Evolutionary conservation across 2,888 invertebrate genomes (phyloP).

Genomic region (Reticulitermes lucifugus): DNA sequence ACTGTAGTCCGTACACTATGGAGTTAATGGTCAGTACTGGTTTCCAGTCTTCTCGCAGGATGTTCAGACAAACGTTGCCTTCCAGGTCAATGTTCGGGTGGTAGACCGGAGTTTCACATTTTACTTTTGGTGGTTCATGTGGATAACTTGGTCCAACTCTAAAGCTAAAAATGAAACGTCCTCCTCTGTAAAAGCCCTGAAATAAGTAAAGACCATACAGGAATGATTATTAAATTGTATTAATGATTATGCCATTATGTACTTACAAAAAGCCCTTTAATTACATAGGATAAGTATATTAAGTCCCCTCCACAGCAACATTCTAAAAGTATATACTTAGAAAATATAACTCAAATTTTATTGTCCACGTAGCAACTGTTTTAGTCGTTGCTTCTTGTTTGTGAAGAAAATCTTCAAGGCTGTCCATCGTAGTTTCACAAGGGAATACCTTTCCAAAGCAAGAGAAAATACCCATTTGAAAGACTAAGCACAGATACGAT

Average conservation of each 20-base stretch:
- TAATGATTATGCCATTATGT: neutral
- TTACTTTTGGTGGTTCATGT: conserved; percentile 98
- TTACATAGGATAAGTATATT: no score
- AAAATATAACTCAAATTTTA: no score
- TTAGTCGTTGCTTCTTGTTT: no score
- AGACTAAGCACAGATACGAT: no score
- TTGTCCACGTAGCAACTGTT: no score
- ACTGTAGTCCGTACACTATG: conserved; percentile 97
- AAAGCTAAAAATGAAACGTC: conserved; percentile 96
- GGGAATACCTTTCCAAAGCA: no score
- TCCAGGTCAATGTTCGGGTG: conserved; percentile 99
- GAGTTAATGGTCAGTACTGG: conserved; percentile 98
- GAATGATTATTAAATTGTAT: neutral
- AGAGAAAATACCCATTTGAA: no score
- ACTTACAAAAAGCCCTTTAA: neutral
- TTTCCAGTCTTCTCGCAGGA: conserved; percentile 98
- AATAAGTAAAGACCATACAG: conserved; percentile 52
- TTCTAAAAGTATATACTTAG: no score
- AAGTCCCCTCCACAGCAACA: no score
- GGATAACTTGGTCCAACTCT: conserved; percentile 98
- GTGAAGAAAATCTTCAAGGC: no score
- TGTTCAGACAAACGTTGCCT: conserved; percentile 97
- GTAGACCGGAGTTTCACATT: conserved; percentile 97
- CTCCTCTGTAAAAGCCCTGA: conserved; percentile 93
- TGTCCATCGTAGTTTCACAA: no score